Base-by-base conservation (phyloP, 2,113 vertebrate species). In the Pomatorhinus ruficollis region DNA sequence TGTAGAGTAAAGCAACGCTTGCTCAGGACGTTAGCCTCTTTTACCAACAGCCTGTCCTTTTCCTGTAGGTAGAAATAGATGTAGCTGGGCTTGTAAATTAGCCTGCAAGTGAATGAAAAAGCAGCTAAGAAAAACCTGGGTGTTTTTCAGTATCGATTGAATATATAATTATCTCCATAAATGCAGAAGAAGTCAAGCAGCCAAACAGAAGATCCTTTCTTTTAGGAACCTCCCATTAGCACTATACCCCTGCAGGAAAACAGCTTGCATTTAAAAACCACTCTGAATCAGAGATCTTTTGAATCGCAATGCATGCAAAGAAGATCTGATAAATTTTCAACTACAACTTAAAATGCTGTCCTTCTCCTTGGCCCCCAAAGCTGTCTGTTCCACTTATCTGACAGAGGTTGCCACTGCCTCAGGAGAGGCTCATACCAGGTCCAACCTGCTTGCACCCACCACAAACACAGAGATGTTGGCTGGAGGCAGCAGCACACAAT, bases 401-500 rank as follows among this genome's bases (percentile, higher is more conserved):
- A 18, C 11, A 42, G 54, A 77, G 11, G 9, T 30, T 69, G 15
- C 25, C 31, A 13, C 15, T 30, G 28, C 31, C 19, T 49, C 0
- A 4, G 44, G 39, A 90, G 59, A 70, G 52, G 56, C 0, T 2
- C 1, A 1, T 23, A 63, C 39, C 50, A 68, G 39, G 59, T 83
- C 75, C 30, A 77, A 47, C 63, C 31, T 93, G 52, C 53, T 93
- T 68, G 14, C 6, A 33, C 45, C 44, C 64, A 11, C 52, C 63
- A 66, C 64, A 77, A 52, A 81, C 22, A 65, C 12, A 66, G 21
- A 80, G 49, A 56, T 63, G 18, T 79, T 65, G 70, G 33, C 63
- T 93, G 56, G 52, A 95, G 92, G 83, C 17, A 3, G 76, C 39
- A 87, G 72, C 85, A 83, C 70, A 88, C 82, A 96, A 77, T 86